Base-by-base conservation (phyloP, 2,113 vertebrate species). In the Rhea pennata region DNA sequence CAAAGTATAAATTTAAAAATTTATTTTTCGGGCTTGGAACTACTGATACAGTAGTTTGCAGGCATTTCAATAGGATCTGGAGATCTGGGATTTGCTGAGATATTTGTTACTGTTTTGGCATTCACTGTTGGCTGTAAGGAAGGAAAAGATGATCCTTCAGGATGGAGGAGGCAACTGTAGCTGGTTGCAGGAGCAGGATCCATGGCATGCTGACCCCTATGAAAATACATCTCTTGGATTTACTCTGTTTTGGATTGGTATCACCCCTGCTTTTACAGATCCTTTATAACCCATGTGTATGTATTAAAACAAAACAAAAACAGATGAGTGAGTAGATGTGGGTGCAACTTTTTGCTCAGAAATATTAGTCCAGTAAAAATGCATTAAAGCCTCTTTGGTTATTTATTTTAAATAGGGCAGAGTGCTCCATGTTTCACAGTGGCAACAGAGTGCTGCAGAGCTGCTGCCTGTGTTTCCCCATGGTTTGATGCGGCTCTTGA, bases 341-440 rank as follows among this genome's bases (percentile, higher is more conserved):
- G 84, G 53, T 73, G 90, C 87, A 85, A 84, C 36, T 9, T 31
- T 87, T 72, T 87, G 36, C 65, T 92, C 81, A 91, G 24, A 78
- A 70, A 9, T 64, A n/a, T 27, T 27, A 33, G 75, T 85, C 92
- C 91, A 95, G 77, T 87, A 95, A 92, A 96, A 96, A 96, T 79
- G 96, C 89, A 91, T 66, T 4, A 70, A 94, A 70, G 36, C 48
- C 66, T 89, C 58, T 61, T 76, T 87, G 84, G 66, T 84, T 96
- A 69, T 95, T 96, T 93, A 77, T 88, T 88, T 89, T 91, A 88
- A 90, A 39, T 1, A 0, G 69, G 90, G 83, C 15, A 19, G 66
- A 93, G 91, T 24, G 15, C 84, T 79, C 88, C 77, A 65, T 54
- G 84, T 89, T 94, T 91, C 6, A 26, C 1, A 33, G 75, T 92